A percentile compares a stretch with the other conserved stretches of the same genome.
Evolutionary conservation across 2,888 invertebrate genomes (phyloP).

Genomic region (Hylaea fasciaria): DNA sequence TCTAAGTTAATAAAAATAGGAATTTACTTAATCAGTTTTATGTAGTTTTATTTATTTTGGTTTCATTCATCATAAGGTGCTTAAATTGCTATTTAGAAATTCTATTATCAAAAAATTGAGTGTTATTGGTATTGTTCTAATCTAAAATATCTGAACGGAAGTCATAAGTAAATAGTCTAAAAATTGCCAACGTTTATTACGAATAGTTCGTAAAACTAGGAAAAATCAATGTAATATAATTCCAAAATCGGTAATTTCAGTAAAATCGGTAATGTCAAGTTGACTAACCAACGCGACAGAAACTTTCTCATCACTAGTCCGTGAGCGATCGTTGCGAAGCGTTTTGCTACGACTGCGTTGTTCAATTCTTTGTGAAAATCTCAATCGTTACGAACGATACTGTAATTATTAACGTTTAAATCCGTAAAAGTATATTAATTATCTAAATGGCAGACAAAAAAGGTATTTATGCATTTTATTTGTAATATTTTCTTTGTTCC

Average conservation of each 20-base stretch:
- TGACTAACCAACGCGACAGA: not conserved
- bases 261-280: slow-evolving; percentile 17
- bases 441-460: slow-evolving; percentile 84
- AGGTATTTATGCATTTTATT: slow-evolving; percentile 79
- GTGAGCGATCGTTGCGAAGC: slow-evolving; percentile 55
- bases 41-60: no score
- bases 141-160: no score
- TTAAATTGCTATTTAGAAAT: no score
- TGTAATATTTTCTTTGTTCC: slow-evolving; percentile 73
- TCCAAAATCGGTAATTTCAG: not conserved
- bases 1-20: no score
- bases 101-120: no score
- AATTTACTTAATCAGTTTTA: no score
- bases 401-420: slow-evolving; percentile 59
- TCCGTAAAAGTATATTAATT: slow-evolving; percentile 62
- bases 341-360: slow-evolving; percentile 67
- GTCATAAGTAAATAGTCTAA: no score
- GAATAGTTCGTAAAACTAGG: no score
- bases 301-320: not conserved
- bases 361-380: slow-evolving; percentile 41
- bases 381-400: slow-evolving; percentile 52
- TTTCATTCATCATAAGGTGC: no score
- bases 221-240: no score
- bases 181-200: no score
- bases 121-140: no score